Conservation (phyloP, 2,113 vertebrate genomes). For the Balaeniceps rex region DNA sequence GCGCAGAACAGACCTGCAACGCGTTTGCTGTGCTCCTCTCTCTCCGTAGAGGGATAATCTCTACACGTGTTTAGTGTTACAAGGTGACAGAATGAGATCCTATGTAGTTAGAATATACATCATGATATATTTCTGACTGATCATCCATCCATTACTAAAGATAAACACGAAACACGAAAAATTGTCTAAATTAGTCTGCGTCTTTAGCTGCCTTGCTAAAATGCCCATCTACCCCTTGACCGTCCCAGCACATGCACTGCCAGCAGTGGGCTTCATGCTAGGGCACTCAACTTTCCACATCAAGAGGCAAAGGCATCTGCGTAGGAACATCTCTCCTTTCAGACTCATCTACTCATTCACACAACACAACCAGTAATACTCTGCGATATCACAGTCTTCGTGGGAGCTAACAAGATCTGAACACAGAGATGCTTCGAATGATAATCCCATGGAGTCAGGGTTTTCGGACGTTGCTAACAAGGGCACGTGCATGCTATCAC, state of each 20-base stretch:
- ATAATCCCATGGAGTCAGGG: conserved; percentile 34
- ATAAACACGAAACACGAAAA: conserved; percentile 38
- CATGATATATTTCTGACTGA: conserved; percentile 19
- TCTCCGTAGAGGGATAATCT: background rate
- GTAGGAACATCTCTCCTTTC: conserved; percentile 33
- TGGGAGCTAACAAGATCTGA: conserved; percentile 55
- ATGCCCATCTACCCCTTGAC: conserved; percentile 66
- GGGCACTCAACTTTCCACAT: background rate
- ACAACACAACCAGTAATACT: background rate
- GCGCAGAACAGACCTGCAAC: background rate
- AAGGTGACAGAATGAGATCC: conserved; percentile 23
- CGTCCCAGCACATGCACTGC: conserved; percentile 68
- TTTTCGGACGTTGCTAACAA: background rate
- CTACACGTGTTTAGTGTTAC: conserved; percentile 15
- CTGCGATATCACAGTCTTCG: conserved; percentile 27
- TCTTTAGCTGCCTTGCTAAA: conserved; percentile 77
- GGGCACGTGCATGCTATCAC: background rate
- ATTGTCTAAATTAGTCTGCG: conserved; percentile 50
- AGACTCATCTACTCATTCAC: conserved; percentile 43
- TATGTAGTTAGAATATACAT: background rate
- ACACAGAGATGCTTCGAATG: conserved; percentile 14
- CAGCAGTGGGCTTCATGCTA: conserved; percentile 69
- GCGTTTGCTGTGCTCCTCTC: background rate
- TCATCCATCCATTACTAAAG: conserved; percentile 42
- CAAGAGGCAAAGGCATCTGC: conserved; percentile 70